These are phyloP conservation scores for Lophura nycthemera DNA, from an alignment of 2,113 vertebrate genomes.

Conservation along the genomic window DNA sequence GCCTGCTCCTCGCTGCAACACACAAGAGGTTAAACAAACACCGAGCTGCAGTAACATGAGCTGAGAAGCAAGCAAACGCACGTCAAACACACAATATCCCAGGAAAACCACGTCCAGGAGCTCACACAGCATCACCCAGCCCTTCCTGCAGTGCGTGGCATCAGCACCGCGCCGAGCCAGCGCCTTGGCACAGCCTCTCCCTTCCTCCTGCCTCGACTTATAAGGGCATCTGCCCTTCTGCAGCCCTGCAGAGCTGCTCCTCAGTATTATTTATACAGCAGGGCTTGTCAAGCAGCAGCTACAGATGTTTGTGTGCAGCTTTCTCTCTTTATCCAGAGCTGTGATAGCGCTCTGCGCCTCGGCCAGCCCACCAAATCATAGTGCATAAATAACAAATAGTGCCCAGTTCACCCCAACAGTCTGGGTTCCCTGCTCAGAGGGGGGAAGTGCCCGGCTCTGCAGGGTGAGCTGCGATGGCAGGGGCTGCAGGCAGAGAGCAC, in stretches of 20 bases:
- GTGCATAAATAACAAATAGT: neutral
- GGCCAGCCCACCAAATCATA: neutral
- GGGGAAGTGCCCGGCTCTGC: constrained; percentile 38
- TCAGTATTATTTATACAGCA: neutral
- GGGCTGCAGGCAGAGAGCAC: constrained; percentile 57
- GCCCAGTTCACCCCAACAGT: neutral
- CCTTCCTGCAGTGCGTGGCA: neutral
- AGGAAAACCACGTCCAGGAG: neutral
- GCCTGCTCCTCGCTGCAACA: neutral
- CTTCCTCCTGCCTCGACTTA: neutral
- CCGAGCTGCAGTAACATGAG: neutral
- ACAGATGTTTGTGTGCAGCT: neutral
- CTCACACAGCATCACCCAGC: neutral
- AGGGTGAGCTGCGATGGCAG: constrained; percentile 37
- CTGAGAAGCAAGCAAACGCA: neutral
- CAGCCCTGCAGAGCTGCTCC: neutral
- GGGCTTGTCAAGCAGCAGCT: neutral
- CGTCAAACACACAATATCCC: neutral
- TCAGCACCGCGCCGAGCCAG: neutral
- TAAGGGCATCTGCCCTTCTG: neutral
- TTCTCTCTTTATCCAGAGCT: neutral
- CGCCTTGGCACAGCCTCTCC: neutral
- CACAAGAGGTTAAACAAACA: neutral
- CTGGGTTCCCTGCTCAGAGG: neutral
- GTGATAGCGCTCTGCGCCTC: fast-evolving